A percentile compares a stretch with the other conserved stretches of the same genome.
Conservation (phyloP, 2,113 vertebrate species). For the Poeciliopsis retropinna region DNA sequence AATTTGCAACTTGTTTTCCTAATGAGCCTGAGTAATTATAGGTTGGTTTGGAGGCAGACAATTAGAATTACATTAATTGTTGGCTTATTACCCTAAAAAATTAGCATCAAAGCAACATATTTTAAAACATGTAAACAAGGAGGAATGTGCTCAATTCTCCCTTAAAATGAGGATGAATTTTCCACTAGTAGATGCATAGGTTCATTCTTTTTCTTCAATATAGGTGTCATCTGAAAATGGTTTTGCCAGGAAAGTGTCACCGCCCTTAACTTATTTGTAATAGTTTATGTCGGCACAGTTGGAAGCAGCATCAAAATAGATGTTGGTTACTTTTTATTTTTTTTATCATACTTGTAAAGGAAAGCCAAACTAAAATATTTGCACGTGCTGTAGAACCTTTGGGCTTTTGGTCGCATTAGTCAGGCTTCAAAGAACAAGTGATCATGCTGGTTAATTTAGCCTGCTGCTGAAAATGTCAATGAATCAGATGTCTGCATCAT, state of each 20-base stretch:
- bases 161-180: background rate
- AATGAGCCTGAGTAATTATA: constrained; percentile 1
- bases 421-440: constrained; percentile 12
- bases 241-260: background rate
- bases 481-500: constrained; percentile 50
- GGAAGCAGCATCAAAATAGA: background rate
- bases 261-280: background rate
- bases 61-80: background rate
- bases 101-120: background rate
- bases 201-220: background rate
- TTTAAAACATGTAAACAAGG: background rate
- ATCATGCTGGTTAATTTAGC: constrained; percentile 15
- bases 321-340: background rate
- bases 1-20: background rate
- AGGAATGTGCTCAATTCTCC: background rate
- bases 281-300: background rate
- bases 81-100: background rate
- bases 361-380: background rate
- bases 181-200: background rate
- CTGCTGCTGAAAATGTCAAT: constrained; percentile 55
- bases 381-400: background rate
- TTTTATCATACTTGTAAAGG: background rate
- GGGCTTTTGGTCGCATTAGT: constrained; percentile 10
- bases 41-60: constrained; percentile 6
- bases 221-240: background rate